phyloP scores from a whole-genome alignment of 2,797 vertebrate species.

The Falco concolor region DNA sequence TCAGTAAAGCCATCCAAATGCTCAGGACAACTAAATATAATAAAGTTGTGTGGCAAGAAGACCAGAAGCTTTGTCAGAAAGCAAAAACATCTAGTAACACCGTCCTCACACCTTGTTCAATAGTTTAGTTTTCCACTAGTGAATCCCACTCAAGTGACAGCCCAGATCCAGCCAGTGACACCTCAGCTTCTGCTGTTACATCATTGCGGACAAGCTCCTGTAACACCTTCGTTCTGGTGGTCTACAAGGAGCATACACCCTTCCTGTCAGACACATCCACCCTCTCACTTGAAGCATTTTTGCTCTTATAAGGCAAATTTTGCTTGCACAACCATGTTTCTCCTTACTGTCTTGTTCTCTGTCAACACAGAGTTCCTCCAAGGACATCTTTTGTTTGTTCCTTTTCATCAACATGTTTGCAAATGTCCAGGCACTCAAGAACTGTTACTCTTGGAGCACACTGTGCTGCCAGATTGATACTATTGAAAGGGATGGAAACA shows the following conservation, averaged over 20 bases:
- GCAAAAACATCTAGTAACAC: neutral
- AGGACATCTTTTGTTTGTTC: conserved; percentile 29
- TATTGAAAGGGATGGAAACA: neutral
- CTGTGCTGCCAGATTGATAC: neutral
- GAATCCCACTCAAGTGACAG: neutral
- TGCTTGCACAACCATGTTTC: neutral
- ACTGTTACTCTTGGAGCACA: conserved; percentile 1
- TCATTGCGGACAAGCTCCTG: neutral
- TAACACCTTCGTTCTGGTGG: neutral
- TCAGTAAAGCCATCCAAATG: neutral
- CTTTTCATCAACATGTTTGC: conserved; percentile 22
- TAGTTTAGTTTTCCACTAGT: neutral
- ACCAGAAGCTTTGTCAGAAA: neutral
- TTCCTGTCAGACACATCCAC: neutral
- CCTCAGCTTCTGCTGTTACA: neutral
- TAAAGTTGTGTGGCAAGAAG: neutral
- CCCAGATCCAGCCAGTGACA: neutral
- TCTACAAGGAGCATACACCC: neutral
- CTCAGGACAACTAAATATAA: neutral
- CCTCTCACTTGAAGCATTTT: neutral
- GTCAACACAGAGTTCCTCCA: conserved; percentile 9
- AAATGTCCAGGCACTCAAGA: neutral
- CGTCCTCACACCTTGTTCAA: neutral
- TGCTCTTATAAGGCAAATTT: neutral
- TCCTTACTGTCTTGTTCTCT: neutral